Evolutionary conservation across 2,797 vertebrate species (phyloP).

Genomic region (Propithecus deckenii): DNA sequence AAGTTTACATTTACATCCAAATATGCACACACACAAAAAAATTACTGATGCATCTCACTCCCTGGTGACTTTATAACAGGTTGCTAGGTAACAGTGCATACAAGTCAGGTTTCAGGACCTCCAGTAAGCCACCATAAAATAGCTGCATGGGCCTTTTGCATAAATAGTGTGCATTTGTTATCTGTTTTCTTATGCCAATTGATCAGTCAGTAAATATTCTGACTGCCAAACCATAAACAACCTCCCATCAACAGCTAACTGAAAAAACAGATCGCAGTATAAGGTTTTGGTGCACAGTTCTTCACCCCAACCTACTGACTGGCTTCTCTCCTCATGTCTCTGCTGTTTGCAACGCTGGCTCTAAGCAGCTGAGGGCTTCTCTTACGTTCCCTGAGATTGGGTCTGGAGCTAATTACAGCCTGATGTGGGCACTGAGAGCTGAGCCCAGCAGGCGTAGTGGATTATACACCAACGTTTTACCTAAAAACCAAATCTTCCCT

Average conservation of each 20-base stretch:
- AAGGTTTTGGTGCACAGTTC: background rate
- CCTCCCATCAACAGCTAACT: constrained; percentile 70
- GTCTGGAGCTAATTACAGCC: background rate
- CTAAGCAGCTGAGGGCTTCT: constrained; percentile 15
- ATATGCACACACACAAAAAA: constrained; percentile 83
- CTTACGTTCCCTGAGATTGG: background rate
- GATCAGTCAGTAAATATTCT: constrained; percentile 82
- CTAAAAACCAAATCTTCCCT: background rate
- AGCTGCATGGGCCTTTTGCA: constrained; percentile 86
- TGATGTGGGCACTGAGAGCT: background rate
- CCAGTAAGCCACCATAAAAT: constrained; percentile 88
- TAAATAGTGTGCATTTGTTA: constrained; percentile 85
- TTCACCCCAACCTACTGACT: background rate
- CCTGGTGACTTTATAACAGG: constrained; percentile 88
- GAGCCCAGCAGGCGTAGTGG: background rate
- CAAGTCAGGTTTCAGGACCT: constrained; percentile 90
- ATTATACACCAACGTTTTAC: background rate
- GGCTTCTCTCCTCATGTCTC: background rate
- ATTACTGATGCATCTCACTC: constrained; percentile 87
- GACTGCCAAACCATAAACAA: constrained; percentile 81
- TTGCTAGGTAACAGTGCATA: constrained; percentile 91
- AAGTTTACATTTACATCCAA: constrained; percentile 87
- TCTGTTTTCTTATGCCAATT: constrained; percentile 83
- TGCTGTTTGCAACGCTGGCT: constrained; percentile 25
- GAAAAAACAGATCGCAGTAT: constrained; percentile 59